These are phyloP conservation scores for Palythoa grandis DNA, from an alignment of 92 coral and sea anemone genomes.

Conservation along the genomic window DNA sequence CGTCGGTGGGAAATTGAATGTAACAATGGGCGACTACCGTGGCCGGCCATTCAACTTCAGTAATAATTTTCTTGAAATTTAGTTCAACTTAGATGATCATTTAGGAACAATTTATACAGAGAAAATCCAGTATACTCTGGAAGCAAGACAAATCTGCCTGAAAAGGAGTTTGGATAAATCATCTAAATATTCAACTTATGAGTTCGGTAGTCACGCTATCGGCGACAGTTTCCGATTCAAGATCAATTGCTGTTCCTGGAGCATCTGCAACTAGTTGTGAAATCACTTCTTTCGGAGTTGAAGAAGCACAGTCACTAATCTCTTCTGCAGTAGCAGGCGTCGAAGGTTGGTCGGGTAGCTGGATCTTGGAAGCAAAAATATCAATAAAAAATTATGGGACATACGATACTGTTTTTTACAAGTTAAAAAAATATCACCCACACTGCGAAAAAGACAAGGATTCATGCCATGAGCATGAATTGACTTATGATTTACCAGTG, in stretches of 20 bases:
- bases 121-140: not conserved
- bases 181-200: not conserved
- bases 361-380: slow-evolving; percentile 22
- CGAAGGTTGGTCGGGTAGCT: slow-evolving; percentile 18
- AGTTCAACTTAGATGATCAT: not conserved
- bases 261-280: slow-evolving; percentile 21
- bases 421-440: not conserved
- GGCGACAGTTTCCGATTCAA: slow-evolving; percentile 9
- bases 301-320: slow-evolving; percentile 12
- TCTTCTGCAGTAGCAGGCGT: slow-evolving; percentile 10
- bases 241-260: not conserved
- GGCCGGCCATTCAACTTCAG: slow-evolving; percentile 23
- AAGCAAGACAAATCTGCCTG: slow-evolving; percentile 3
- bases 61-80: not conserved
- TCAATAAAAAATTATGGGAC: not conserved
- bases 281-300: not conserved
- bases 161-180: slow-evolving; percentile 8
- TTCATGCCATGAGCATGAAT: not conserved
- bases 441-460: slow-evolving; percentile 4
- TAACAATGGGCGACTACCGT: slow-evolving; percentile 9
- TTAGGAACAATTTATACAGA: not conserved
- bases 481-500: slow-evolving; percentile 23
- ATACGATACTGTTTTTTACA: not conserved
- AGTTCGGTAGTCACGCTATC: slow-evolving; percentile 10
- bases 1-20: slow-evolving; percentile 19